phyloP scores from a whole-genome alignment of 2,888 invertebrate genomes.

The Troides aeacus region DNA sequence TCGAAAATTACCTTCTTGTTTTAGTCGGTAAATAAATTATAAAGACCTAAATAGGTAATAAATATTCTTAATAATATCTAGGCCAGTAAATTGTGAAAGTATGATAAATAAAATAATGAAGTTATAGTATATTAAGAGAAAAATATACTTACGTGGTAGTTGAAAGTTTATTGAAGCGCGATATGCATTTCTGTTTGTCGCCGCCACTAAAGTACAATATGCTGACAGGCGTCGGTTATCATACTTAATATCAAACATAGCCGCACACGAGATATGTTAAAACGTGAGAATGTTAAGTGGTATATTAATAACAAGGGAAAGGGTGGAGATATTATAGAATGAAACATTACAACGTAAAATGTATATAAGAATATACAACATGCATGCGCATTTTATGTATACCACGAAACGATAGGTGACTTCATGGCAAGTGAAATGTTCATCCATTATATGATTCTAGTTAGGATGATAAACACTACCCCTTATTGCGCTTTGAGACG shows the following conservation, averaged over 20 bases:
- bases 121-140: too few relatives aligned
- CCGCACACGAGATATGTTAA: conserved; percentile 20
- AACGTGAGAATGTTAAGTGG: conserved; percentile 3
- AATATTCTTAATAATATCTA: background rate
- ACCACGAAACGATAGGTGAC: too few relatives aligned
- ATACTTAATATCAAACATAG: conserved; percentile 23
- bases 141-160: too few relatives aligned
- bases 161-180: conserved; percentile 5
- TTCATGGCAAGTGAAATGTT: too few relatives aligned
- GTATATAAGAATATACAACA: too few relatives aligned
- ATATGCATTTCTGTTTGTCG: conserved; percentile 14
- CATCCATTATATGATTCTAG: too few relatives aligned
- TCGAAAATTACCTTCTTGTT: conserved; percentile 18
- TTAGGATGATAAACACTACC: too few relatives aligned
- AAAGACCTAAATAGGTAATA: conserved; percentile 3
- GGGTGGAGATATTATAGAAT: background rate
- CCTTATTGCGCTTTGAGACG: too few relatives aligned
- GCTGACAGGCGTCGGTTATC: conserved; percentile 21
- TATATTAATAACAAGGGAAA: conserved; percentile 8
- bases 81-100: too few relatives aligned
- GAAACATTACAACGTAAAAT: background rate
- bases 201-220: background rate
- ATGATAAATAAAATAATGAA: too few relatives aligned
- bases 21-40: conserved; percentile 11
- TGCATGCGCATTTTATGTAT: too few relatives aligned